Conservation (phyloP, 1,140 invertebrate species). For the Mycetomoellerius zeteki region DNA sequence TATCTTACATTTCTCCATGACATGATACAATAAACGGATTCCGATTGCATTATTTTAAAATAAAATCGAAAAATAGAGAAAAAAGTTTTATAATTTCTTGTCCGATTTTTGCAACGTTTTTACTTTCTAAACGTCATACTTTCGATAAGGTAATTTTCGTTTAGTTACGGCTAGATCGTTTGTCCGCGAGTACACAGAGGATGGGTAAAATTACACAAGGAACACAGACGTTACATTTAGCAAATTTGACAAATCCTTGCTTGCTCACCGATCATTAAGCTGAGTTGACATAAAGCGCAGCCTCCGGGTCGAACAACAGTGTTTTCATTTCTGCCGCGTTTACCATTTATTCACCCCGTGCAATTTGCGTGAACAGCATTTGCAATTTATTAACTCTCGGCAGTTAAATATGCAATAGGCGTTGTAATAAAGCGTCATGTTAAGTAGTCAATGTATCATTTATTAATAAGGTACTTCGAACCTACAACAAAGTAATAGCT, state of each 20-base stretch:
- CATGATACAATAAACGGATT: background rate
- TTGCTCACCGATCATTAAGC: constrained; percentile 62
- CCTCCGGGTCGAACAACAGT: constrained; percentile 37
- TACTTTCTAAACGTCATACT: background rate
- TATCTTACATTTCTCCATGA: background rate
- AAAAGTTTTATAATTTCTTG: background rate
- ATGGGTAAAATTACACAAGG: constrained; percentile 46
- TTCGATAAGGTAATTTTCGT: constrained; percentile 21
- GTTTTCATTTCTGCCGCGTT: constrained; percentile 43
- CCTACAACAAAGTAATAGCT: constrained; percentile 21
- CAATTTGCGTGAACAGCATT: background rate
- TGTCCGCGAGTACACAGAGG: constrained; percentile 20
- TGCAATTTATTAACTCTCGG: background rate
- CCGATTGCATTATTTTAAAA: background rate
- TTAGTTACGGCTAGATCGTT: constrained; percentile 12
- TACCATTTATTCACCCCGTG: background rate
- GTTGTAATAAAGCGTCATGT: constrained; percentile 11
- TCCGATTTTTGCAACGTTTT: constrained; percentile 32
- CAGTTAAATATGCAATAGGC: background rate
- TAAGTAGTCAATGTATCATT: constrained; percentile 12
- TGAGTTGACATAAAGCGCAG: constrained; percentile 52
- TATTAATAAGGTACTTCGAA: background rate
- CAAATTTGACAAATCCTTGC: constrained; percentile 57
- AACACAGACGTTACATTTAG: constrained; percentile 57
- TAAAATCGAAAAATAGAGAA: background rate